phyloP scores from a whole-genome alignment of 2,113 vertebrate species.

The Isichthys henryi region DNA sequence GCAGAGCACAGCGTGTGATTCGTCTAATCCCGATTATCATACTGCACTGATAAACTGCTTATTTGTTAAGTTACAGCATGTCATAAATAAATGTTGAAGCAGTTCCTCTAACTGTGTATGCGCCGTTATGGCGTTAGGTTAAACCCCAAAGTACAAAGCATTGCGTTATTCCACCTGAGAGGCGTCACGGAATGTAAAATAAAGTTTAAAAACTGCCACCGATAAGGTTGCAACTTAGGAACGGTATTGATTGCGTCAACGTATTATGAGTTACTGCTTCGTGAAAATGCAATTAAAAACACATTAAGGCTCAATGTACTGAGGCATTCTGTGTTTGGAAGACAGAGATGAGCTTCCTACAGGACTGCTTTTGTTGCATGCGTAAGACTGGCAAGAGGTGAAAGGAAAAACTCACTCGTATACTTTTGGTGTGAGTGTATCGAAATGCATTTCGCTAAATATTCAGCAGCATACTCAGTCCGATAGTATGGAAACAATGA shows the following conservation, averaged over 20 bases:
- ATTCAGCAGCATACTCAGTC: not conserved
- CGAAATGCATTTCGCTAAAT: not conserved
- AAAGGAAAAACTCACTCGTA: not conserved
- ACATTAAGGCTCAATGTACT: not conserved
- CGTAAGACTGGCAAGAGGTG: not conserved
- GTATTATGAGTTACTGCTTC: not conserved
- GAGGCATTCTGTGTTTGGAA: not conserved
- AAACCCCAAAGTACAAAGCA: not conserved
- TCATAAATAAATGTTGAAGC: not conserved
- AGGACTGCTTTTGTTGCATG: not conserved
- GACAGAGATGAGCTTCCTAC: not conserved
- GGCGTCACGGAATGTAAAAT: not conserved
- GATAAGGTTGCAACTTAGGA: not conserved
- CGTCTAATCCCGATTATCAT: not conserved
- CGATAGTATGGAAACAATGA: not conserved
- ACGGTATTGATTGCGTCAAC: not conserved
- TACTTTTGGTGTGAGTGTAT: not conserved
- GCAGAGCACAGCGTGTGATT: not conserved
- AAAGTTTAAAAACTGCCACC: not conserved
- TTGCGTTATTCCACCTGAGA: not conserved
- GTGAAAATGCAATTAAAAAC: not conserved
- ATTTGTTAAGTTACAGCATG: not conserved
- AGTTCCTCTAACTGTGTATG: not conserved
- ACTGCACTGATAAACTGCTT: not conserved
- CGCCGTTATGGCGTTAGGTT: not conserved